Evolutionary conservation across 37 sponge, comb jelly and placozoan species (phyloP).

Genomic region (Mnemiopsis leidyi): DNA sequence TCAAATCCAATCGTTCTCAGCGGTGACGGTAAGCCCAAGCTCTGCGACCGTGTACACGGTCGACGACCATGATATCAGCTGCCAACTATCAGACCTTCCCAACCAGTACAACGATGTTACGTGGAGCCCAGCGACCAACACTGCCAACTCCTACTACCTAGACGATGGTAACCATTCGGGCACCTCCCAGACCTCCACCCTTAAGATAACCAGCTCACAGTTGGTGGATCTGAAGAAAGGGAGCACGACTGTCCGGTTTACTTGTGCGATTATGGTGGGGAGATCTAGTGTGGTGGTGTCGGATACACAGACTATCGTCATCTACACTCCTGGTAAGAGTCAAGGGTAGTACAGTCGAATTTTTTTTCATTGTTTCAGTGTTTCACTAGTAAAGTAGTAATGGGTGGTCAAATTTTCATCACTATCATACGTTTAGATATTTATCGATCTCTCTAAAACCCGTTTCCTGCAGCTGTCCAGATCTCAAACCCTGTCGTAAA

Average conservation of each 20-base stretch:
- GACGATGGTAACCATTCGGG: background rate
- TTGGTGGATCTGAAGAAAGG: background rate
- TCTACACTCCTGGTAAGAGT: background rate
- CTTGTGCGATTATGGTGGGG: background rate
- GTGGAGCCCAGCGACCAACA: background rate
- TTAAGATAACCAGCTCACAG: background rate
- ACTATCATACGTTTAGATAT: too few relatives aligned
- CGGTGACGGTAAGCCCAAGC: background rate
- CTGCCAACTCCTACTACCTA: background rate
- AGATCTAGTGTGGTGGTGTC: background rate
- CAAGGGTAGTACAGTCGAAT: too few relatives aligned
- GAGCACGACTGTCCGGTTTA: background rate
- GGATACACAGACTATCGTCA: background rate
- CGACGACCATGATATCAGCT: background rate
- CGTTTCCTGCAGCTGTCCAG: background rate
- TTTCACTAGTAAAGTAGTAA: too few relatives aligned
- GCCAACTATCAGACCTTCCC: background rate
- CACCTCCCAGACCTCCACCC: background rate
- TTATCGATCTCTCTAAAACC: too few relatives aligned
- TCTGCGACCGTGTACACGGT: background rate
- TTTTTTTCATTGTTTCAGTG: too few relatives aligned
- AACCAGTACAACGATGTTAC: background rate
- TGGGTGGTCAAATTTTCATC: too few relatives aligned
- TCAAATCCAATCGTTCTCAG: too few relatives aligned
- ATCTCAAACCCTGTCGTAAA: background rate